Evolutionary conservation across 2,888 invertebrate genomes (phyloP).

Genomic region (Tubulanus polymorphus): DNA sequence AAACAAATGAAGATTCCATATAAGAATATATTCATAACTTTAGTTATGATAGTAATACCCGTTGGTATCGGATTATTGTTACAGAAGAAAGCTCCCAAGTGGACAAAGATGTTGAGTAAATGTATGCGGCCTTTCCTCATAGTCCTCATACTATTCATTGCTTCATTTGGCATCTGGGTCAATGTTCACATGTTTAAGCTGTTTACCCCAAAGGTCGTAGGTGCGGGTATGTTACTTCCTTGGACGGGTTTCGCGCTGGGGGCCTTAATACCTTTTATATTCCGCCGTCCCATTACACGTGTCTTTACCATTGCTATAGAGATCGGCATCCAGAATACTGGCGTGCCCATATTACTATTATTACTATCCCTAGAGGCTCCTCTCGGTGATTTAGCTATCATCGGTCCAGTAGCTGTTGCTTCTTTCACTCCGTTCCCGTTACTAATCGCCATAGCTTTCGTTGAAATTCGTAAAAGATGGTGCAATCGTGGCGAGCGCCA

Average conservation of each 20-base stretch:
- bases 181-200: slow-evolving; percentile 84
- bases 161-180: slow-evolving; percentile 81
- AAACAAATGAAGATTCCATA: slow-evolving; percentile 76
- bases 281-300: slow-evolving; percentile 31
- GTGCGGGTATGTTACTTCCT: slow-evolving; percentile 41
- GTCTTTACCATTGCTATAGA: slow-evolving; percentile 78
- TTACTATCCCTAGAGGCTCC: slow-evolving; percentile 78
- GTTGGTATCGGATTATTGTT: slow-evolving; percentile 55
- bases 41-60: slow-evolving; percentile 74
- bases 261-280: slow-evolving; percentile 30
- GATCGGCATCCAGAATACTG: slow-evolving; percentile 82
- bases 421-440: slow-evolving; percentile 91
- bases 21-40: slow-evolving; percentile 68
- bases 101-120: slow-evolving; percentile 59
- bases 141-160: slow-evolving; percentile 74
- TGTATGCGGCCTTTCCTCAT: slow-evolving; percentile 81
- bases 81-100: slow-evolving; percentile 58
- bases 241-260: slow-evolving; percentile 44
- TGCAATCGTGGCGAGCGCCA: too few species aligned
- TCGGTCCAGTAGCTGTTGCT: slow-evolving; percentile 59
- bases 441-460: slow-evolving; percentile 48
- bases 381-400: slow-evolving; percentile 79
- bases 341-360: slow-evolving; percentile 83
- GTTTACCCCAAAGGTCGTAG: slow-evolving; percentile 60
- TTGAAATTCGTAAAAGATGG: slow-evolving; percentile 30